Percentiles rank a stretch among this genome's conserved stretches.
Conservation (phyloP, 2,113 vertebrate genomes). For the Helogale parvula region DNA sequence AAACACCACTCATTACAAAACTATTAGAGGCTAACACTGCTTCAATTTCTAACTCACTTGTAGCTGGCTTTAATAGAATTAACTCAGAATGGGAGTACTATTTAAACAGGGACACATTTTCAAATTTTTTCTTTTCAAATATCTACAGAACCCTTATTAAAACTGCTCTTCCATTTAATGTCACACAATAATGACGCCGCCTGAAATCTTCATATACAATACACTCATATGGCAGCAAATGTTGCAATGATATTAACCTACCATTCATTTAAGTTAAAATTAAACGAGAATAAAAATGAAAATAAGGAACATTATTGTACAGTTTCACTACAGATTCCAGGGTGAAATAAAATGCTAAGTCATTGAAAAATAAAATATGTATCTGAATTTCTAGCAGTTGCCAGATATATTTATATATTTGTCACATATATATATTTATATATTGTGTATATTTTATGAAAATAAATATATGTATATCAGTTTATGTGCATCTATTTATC, state of each 20-base stretch:
- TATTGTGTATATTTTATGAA: background rate
- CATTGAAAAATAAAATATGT: slow-evolving; percentile 49
- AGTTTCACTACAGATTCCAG: slow-evolving; percentile 31
- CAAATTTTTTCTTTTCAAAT: slow-evolving; percentile 57
- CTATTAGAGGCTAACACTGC: background rate
- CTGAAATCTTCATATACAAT: slow-evolving; percentile 33
- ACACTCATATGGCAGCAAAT: slow-evolving; percentile 41
- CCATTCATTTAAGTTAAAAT: slow-evolving; percentile 45
- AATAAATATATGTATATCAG: background rate
- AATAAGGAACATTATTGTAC: slow-evolving; percentile 4
- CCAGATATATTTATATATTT: background rate
- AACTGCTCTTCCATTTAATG: slow-evolving; percentile 62
- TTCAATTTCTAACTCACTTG: slow-evolving; percentile 58
- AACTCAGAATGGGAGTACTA: slow-evolving; percentile 54
- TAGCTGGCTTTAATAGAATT: slow-evolving; percentile 66
- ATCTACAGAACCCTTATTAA: slow-evolving; percentile 62
- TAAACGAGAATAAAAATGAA: slow-evolving; percentile 64
- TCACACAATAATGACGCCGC: slow-evolving; percentile 32
- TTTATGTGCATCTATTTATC: too few species aligned
- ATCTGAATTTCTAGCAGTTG: slow-evolving; percentile 18
- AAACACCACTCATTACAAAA: background rate
- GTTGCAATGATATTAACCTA: slow-evolving; percentile 59
- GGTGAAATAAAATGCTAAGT: slow-evolving; percentile 55
- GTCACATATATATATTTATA: background rate
- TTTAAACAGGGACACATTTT: slow-evolving; percentile 57